These are phyloP conservation scores for Ectobius pallidus DNA, from an alignment of 2,888 invertebrate species.

Conservation along the genomic window DNA sequence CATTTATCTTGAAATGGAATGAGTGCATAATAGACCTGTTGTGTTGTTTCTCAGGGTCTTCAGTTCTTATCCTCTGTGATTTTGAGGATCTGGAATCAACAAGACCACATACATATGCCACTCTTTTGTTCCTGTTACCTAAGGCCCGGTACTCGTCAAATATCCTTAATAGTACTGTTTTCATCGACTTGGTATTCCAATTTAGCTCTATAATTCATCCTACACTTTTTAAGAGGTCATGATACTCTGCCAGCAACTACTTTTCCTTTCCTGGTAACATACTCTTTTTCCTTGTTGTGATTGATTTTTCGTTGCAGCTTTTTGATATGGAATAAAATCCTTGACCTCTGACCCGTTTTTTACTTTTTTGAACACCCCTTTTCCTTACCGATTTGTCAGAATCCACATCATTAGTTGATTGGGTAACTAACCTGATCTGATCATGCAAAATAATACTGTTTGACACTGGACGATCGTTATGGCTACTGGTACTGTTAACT, in stretches of 20 bases:
- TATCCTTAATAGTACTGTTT: not conserved
- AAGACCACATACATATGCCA: constrained; percentile 8
- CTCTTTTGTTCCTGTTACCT: constrained; percentile 15
- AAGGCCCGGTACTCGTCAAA: constrained; percentile 13
- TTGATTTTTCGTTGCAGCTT: constrained; percentile 6
- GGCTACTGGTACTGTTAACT: not conserved
- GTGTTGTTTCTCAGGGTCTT: constrained; percentile 5
- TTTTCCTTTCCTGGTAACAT: constrained; percentile 14
- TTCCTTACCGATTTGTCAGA: not conserved
- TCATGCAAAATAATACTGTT: too few species aligned
- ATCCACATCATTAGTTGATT: not conserved
- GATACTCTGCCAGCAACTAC: constrained; percentile 7
- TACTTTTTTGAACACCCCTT: not conserved
- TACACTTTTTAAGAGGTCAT: not conserved
- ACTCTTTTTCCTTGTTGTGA: constrained; percentile 16
- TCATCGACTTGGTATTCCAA: not conserved
- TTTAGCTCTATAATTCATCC: not conserved
- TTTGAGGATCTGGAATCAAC: constrained; percentile 8
- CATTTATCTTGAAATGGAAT: constrained; percentile 24
- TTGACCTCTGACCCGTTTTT: constrained; percentile 6
- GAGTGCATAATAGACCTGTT: not conserved
- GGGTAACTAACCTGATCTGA: not conserved
- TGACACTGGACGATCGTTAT: too few species aligned
- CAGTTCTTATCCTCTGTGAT: constrained; percentile 8
- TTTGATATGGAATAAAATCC: not conserved